phyloP scores from a whole-genome alignment of 2,888 invertebrate species.

The Stenchaetothrips biformis region DNA sequence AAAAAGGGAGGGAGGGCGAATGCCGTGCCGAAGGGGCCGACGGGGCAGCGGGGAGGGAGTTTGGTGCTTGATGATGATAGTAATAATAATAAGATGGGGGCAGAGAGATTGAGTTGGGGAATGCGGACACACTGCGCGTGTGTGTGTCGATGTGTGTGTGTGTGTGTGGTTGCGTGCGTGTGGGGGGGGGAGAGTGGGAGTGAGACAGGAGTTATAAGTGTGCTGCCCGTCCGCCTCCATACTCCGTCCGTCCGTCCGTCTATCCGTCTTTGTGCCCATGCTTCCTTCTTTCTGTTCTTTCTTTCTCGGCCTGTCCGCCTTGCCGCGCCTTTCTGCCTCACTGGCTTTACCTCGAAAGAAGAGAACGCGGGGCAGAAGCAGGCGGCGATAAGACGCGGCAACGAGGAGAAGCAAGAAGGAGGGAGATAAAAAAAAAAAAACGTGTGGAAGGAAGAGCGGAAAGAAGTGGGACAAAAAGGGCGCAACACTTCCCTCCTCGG shows the following conservation, averaged over 20 bases:
- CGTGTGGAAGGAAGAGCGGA: background rate
- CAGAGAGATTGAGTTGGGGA: constrained; percentile 20
- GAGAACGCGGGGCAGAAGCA: background rate
- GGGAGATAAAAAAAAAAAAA: background rate
- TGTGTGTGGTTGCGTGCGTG: no score
- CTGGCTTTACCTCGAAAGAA: constrained; percentile 8
- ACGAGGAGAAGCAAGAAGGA: background rate
- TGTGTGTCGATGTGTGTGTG: background rate
- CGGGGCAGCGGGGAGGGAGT: background rate
- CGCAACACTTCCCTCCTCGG: background rate
- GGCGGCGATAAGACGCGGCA: background rate
- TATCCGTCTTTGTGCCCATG: background rate
- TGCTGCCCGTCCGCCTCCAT: background rate
- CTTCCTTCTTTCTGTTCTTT: background rate
- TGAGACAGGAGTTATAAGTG: constrained; percentile 14
- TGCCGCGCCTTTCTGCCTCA: constrained; percentile 20
- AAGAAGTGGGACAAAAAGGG: background rate
- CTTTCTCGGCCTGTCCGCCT: background rate
- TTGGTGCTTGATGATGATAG: constrained; percentile 12
- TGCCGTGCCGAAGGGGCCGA: no score
- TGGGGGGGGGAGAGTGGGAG: background rate
- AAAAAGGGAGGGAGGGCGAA: background rate
- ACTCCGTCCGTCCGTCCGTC: background rate
- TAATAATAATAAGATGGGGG: constrained; percentile 8
- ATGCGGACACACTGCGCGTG: background rate